Conservation (phyloP, 2,113 vertebrate species). For the Paramisgurnus dabryanus region DNA sequence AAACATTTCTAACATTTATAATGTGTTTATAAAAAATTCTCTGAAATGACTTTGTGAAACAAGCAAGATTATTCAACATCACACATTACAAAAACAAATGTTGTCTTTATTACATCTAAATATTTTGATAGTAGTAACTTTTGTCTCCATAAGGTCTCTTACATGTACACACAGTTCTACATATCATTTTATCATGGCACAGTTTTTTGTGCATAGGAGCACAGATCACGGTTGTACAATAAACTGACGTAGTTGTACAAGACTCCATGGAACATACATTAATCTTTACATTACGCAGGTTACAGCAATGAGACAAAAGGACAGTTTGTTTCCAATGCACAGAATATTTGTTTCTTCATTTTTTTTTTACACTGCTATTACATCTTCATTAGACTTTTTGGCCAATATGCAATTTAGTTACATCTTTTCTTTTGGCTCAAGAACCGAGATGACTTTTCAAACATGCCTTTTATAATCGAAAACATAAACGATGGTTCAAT, state of each 20-base stretch:
- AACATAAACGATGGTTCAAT: slow-evolving; percentile 16
- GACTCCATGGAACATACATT: slow-evolving; percentile 80
- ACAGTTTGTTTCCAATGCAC: slow-evolving; percentile 80
- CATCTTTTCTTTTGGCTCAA: slow-evolving; percentile 59
- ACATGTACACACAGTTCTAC: slow-evolving; percentile 50
- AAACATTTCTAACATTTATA: no score
- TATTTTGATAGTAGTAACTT: slow-evolving; percentile 47
- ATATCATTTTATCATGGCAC: slow-evolving; percentile 72
- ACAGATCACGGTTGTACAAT: slow-evolving; percentile 82
- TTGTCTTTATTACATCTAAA: slow-evolving; percentile 54
- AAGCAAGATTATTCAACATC: slow-evolving; percentile 26
- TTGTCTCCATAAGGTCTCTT: slow-evolving; percentile 54
- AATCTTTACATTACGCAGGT: slow-evolving; percentile 77
- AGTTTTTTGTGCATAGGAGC: slow-evolving; percentile 82
- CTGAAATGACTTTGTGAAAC: background rate
- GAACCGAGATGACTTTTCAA: slow-evolving; percentile 75
- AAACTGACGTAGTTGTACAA: slow-evolving; percentile 82
- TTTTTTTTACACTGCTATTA: slow-evolving; percentile 75
- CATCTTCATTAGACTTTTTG: slow-evolving; percentile 64
- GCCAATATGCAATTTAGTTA: slow-evolving; percentile 73
- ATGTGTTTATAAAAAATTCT: no score
- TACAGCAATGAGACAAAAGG: slow-evolving; percentile 82
- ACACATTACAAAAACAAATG: slow-evolving; percentile 49
- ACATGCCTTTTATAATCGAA: slow-evolving; percentile 68
- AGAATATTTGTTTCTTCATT: slow-evolving; percentile 80